A percentile compares a stretch with the other conserved stretches of the same genome.
Conservation (phyloP, 2,113 vertebrate genomes). For the Sinocyclocheilus grahami region DNA sequence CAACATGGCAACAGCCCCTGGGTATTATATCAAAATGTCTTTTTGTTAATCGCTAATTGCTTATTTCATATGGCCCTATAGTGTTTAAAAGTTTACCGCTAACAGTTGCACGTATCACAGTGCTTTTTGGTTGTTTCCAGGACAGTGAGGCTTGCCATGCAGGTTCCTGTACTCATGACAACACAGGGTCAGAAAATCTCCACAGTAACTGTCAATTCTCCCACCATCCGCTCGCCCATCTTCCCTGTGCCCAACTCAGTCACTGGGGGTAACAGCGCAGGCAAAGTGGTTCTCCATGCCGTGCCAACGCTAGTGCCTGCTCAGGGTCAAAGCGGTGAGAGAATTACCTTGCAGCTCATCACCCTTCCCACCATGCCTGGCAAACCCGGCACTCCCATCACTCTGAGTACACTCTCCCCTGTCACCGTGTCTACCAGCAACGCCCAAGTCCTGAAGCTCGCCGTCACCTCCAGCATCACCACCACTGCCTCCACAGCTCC, state of each 20-base stretch:
- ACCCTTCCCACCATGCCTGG: slow-evolving; percentile 83
- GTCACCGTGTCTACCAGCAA: slow-evolving; percentile 50
- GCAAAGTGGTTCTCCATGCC: slow-evolving; percentile 95
- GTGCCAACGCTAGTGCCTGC: slow-evolving; percentile 88
- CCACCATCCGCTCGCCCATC: slow-evolving; percentile 77
- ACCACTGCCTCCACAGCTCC: neutral
- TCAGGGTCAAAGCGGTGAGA: slow-evolving; percentile 88
- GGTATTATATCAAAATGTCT: slow-evolving; percentile 19
- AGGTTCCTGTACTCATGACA: slow-evolving; percentile 93
- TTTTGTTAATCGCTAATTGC: no score
- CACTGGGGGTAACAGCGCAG: slow-evolving; percentile 63
- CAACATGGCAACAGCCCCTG: slow-evolving; percentile 30
- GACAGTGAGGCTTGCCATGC: slow-evolving; percentile 91
- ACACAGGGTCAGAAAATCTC: slow-evolving; percentile 89
- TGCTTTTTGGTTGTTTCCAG: slow-evolving; percentile 64
- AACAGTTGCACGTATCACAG: neutral
- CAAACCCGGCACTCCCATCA: slow-evolving; percentile 63
- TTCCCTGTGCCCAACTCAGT: slow-evolving; percentile 80
- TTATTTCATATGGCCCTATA: no score
- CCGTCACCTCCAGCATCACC: slow-evolving; percentile 18
- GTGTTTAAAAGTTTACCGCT: neutral
- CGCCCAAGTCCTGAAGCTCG: slow-evolving; percentile 44
- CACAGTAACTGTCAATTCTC: slow-evolving; percentile 84
- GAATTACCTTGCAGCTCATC: slow-evolving; percentile 93
- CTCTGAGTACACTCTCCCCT: slow-evolving; percentile 39